A percentile compares a stretch with the other conserved stretches of the same genome.
These are phyloP conservation scores for Acomys russatus DNA, from an alignment of 2,797 vertebrate species.

Conservation along the genomic window DNA sequence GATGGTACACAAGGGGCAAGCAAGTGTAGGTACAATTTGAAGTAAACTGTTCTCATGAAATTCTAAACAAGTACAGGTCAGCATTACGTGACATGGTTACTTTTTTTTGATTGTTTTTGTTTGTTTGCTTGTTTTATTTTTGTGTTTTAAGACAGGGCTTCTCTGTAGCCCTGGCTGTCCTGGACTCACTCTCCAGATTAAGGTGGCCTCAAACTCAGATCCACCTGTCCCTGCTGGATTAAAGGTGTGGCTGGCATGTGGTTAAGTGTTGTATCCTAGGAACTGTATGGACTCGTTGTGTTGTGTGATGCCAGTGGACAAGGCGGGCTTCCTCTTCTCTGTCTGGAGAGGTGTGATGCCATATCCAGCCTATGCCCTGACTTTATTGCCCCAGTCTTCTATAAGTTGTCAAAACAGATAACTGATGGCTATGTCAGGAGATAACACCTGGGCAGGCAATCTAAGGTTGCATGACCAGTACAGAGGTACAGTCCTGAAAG, in stretches of 20 bases:
- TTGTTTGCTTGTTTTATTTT: not conserved
- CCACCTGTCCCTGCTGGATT: not conserved
- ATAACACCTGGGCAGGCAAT: not conserved
- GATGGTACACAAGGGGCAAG: not conserved
- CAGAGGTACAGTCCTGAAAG: not conserved
- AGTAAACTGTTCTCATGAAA: constrained; percentile 25
- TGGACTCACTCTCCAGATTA: not conserved
- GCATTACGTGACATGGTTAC: not conserved
- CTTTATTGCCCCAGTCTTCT: not conserved
- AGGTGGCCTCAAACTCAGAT: not conserved
- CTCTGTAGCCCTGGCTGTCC: not conserved
- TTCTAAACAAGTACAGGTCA: not conserved
- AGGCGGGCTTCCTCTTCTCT: not conserved
- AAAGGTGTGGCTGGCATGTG: not conserved
- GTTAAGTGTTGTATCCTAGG: not conserved
- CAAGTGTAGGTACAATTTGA: not conserved
- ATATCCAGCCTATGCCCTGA: too few relatives aligned
- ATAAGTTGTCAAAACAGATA: not conserved
- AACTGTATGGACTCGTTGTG: not conserved
- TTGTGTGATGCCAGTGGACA: not conserved
- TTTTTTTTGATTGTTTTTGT: not conserved
- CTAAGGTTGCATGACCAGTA: not conserved
- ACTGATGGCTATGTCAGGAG: not conserved
- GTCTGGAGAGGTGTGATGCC: not conserved
- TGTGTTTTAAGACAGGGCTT: not conserved